A percentile compares a stretch with the other conserved stretches of the same genome.
phyloP scores from a whole-genome alignment of 53 echinoderm and acorn worm species.

The Temnopleurus reevesii region DNA sequence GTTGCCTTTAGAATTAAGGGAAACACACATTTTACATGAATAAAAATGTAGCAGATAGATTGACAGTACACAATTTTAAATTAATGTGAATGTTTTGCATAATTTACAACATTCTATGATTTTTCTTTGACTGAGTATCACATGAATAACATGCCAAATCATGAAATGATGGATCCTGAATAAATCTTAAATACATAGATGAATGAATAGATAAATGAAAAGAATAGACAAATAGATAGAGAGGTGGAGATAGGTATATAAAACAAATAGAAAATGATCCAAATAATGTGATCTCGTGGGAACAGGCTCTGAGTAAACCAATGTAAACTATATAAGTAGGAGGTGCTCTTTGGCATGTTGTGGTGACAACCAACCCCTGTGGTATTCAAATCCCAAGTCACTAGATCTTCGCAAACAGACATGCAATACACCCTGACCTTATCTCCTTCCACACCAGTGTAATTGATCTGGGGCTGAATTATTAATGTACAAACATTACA shows the following conservation, averaged over 20 bases:
- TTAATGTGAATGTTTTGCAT: too few species aligned
- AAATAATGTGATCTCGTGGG: too few species aligned
- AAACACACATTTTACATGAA: too few species aligned
- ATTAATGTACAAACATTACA: constrained; percentile 16
- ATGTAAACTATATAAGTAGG: background rate
- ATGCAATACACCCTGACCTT: constrained; percentile 19
- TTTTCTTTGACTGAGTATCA: too few species aligned
- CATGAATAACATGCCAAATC: too few species aligned
- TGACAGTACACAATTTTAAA: too few species aligned
- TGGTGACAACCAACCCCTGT: constrained; percentile 30
- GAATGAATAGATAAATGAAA: background rate
- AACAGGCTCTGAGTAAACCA: too few species aligned
- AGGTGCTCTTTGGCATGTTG: background rate
- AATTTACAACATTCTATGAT: too few species aligned
- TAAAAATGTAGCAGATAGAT: too few species aligned
- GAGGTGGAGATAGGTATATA: background rate
- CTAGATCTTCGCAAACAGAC: constrained; percentile 45
- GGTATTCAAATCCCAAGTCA: constrained; percentile 38
- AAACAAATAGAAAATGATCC: background rate
- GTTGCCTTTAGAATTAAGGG: too few species aligned
- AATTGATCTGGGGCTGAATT: constrained; percentile 24
- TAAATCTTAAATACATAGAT: too few species aligned
- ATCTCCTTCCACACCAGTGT: background rate
- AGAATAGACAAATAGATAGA: background rate
- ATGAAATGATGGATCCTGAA: too few species aligned